phyloP scores from a whole-genome alignment of 2,888 invertebrate genomes.

The Drosophila peninsularis region DNA sequence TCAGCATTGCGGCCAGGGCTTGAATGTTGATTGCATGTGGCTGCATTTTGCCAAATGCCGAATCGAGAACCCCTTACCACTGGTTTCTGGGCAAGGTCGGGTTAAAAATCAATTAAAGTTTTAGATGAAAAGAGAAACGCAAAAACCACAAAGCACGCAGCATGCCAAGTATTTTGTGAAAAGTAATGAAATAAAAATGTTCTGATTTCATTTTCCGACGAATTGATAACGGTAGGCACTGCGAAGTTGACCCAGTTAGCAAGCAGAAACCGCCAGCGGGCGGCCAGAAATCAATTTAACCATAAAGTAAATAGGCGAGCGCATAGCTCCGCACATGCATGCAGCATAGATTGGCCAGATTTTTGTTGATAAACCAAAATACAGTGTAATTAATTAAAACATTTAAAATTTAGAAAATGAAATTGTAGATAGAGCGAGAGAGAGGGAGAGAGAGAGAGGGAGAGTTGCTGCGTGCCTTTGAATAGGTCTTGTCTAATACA shows the following conservation, averaged over 20 bases:
- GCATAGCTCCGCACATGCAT: slow-evolving; percentile 24
- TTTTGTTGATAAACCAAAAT: slow-evolving; percentile 55
- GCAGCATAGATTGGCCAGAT: slow-evolving; percentile 36
- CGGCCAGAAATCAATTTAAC: slow-evolving; percentile 67
- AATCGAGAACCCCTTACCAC: neutral
- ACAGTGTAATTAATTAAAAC: slow-evolving; percentile 54
- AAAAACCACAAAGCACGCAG: slow-evolving; percentile 55
- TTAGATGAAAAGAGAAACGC: slow-evolving; percentile 47
- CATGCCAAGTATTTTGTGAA: slow-evolving; percentile 35
- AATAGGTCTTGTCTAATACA: neutral
- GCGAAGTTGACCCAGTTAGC: slow-evolving; percentile 42
- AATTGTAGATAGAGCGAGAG: no score
- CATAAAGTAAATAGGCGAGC: slow-evolving; percentile 38
- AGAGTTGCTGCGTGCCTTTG: neutral
- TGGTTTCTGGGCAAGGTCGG: slow-evolving; percentile 49
- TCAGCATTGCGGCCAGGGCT: slow-evolving; percentile 40
- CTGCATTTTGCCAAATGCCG: slow-evolving; percentile 38
- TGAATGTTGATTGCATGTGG: slow-evolving; percentile 53
- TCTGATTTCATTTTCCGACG: slow-evolving; percentile 48
- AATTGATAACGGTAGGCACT: slow-evolving; percentile 31
- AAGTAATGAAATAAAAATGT: slow-evolving; percentile 34
- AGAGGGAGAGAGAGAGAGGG: neutral
- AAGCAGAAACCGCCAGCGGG: slow-evolving; percentile 36
- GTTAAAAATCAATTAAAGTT: slow-evolving; percentile 72
- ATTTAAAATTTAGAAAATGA: slow-evolving; percentile 55